phyloP scores from a whole-genome alignment of 37 sponge, comb jelly and placozoan genomes.

The Ianthella basta region DNA sequence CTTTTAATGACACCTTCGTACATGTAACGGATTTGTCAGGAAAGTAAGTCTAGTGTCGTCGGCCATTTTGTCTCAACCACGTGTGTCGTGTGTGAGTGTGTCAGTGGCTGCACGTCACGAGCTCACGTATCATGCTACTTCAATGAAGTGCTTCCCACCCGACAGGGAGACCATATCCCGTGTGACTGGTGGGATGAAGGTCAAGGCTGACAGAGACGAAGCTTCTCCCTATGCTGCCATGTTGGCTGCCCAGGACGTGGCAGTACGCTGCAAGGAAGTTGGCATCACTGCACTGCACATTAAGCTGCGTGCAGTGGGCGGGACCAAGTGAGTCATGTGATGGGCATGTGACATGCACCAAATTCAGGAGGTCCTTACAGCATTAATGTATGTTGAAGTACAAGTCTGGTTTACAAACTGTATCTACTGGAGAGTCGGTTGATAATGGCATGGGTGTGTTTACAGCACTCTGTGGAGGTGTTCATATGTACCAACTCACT shows the following conservation, averaged over 20 bases:
- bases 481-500: too few relatives aligned
- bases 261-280: slow-evolving; percentile 92
- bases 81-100: neutral
- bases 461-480: too few relatives aligned
- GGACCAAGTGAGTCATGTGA: slow-evolving; percentile 78
- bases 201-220: slow-evolving; percentile 99
- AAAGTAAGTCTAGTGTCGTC: slow-evolving; percentile 41
- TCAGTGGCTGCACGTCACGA: neutral
- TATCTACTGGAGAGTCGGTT: too few relatives aligned
- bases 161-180: slow-evolving; percentile 97
- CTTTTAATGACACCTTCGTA: slow-evolving; percentile 99
- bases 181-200: slow-evolving; percentile 99
- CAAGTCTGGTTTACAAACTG: too few relatives aligned
- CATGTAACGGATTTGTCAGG: slow-evolving; percentile 99
- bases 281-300: slow-evolving; percentile 98
- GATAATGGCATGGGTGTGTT: too few relatives aligned
- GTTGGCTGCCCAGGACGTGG: slow-evolving; percentile 99
- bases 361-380: too few relatives aligned
- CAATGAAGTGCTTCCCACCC: too few relatives aligned
- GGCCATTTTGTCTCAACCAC: neutral
- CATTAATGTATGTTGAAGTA: too few relatives aligned
- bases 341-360: too few relatives aligned
- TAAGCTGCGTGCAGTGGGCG: slow-evolving; percentile 97
- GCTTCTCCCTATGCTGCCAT: slow-evolving; percentile 99
- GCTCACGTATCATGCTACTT: too few relatives aligned